Evolutionary conservation across 2,113 vertebrate genomes (phyloP).

Genomic region (Ameiurus melas): DNA sequence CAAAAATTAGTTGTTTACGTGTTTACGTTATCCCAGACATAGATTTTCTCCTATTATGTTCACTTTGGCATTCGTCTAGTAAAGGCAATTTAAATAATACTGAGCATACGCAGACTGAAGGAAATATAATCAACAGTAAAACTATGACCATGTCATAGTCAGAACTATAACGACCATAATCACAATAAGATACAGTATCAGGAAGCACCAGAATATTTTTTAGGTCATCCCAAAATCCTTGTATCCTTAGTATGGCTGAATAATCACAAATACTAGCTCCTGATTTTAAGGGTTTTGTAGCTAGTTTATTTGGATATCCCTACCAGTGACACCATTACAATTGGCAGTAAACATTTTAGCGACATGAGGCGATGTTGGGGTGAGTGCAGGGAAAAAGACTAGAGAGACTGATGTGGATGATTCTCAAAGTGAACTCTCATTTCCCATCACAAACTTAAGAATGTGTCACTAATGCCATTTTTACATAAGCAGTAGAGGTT

Average conservation of each 20-base stretch:
- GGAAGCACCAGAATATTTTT: neutral
- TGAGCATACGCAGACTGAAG: neutral
- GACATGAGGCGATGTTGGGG: neutral
- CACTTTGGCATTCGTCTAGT: neutral
- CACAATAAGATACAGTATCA: neutral
- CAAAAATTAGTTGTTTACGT: neutral
- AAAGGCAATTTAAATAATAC: neutral
- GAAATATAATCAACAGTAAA: neutral
- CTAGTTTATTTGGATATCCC: neutral
- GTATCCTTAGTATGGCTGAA: neutral
- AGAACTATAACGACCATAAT: neutral
- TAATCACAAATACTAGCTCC: neutral
- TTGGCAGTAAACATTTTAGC: neutral
- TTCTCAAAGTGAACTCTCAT: neutral
- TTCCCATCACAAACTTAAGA: neutral
- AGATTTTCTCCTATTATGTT: neutral
- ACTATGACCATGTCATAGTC: neutral
- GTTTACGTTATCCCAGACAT: neutral
- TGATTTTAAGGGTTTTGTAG: neutral
- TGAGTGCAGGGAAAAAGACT: neutral
- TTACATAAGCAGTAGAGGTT: neutral
- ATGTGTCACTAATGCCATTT: neutral
- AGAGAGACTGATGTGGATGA: neutral
- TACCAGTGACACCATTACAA: neutral
- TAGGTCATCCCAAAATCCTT: neutral